A percentile compares a stretch with the other conserved stretches of the same genome.
Conservation (phyloP, 1,140 invertebrate genomes). For the Battus philenor region DNA sequence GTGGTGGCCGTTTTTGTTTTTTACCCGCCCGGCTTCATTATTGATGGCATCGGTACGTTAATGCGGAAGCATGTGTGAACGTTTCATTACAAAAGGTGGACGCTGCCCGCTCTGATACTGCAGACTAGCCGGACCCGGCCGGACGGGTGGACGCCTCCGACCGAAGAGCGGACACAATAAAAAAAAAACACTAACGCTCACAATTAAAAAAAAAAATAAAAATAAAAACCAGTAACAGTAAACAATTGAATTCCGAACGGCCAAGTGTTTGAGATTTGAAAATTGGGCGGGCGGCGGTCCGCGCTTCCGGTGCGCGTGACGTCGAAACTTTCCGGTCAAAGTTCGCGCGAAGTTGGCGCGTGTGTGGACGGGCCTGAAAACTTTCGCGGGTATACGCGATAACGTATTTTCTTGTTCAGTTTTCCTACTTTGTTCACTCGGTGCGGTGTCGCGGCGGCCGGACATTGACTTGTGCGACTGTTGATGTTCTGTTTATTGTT, state of each 20-base stretch:
- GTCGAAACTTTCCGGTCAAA: slow-evolving; percentile 47
- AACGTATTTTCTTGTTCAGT: slow-evolving; percentile 21
- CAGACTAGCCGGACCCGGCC: slow-evolving; percentile 68
- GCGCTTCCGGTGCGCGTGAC: slow-evolving; percentile 48
- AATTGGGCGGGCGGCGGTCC: slow-evolving; percentile 32
- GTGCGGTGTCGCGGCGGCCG: slow-evolving; percentile 37
- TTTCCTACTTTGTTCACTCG: slow-evolving; percentile 21
- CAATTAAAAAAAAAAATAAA: slow-evolving; percentile 30
- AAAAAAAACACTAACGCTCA: slow-evolving; percentile 34
- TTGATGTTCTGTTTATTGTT: slow-evolving; percentile 59
- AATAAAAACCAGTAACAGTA: slow-evolving; percentile 22
- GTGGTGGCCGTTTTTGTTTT: slow-evolving; percentile 73
- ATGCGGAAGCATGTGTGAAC: slow-evolving; percentile 75
- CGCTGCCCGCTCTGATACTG: slow-evolving; percentile 70
- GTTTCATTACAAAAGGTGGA: slow-evolving; percentile 74
- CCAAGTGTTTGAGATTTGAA: slow-evolving; percentile 29
- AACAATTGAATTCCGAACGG: slow-evolving; percentile 18
- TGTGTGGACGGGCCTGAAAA: slow-evolving; percentile 47
- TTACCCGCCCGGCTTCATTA: slow-evolving; percentile 73
- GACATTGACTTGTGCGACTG: slow-evolving; percentile 60
- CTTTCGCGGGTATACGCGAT: too few species aligned
- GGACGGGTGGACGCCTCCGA: slow-evolving; percentile 63
- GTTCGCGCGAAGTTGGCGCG: slow-evolving; percentile 51
- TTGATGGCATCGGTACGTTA: slow-evolving; percentile 73
- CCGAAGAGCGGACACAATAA: slow-evolving; percentile 12